phyloP scores from a whole-genome alignment of 2,888 invertebrate species.

The Sphaerophoria rueppellii region DNA sequence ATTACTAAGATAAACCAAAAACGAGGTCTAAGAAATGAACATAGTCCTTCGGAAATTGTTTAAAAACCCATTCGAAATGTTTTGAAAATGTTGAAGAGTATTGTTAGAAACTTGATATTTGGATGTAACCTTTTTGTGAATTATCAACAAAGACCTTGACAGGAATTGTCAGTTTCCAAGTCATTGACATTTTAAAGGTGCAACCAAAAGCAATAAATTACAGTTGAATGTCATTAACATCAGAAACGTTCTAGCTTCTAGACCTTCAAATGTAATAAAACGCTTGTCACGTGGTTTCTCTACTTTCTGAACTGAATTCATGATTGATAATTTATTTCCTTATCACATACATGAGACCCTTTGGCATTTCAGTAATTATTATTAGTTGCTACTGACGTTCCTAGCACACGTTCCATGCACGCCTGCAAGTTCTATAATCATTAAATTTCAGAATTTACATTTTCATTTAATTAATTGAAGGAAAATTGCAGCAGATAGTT shows the following conservation, averaged over 20 bases:
- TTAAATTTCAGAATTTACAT: neutral
- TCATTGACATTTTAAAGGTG: too few relatives aligned
- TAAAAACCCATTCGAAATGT: too few relatives aligned
- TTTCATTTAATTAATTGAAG: neutral
- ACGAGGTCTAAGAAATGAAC: too few relatives aligned
- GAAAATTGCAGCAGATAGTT: neutral
- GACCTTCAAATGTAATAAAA: neutral
- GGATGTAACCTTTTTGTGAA: too few relatives aligned
- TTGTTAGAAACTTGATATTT: too few relatives aligned
- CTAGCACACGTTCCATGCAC: neutral
- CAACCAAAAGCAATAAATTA: too few relatives aligned
- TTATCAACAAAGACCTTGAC: too few relatives aligned
- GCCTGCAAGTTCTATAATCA: slow-evolving; percentile 5
- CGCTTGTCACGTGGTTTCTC: neutral
- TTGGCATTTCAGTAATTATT: slow-evolving; percentile 17
- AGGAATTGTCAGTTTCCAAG: too few relatives aligned
- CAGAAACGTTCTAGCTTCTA: too few relatives aligned
- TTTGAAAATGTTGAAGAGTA: too few relatives aligned
- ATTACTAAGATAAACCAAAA: too few relatives aligned
- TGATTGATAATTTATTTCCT: neutral
- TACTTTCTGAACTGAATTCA: neutral
- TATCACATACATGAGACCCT: slow-evolving; percentile 8
- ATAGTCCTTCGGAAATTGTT: too few relatives aligned
- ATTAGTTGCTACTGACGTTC: slow-evolving; percentile 3
- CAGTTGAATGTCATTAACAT: slow-evolving; percentile 12